These are phyloP conservation scores for Passerculus sandwichensis DNA, from an alignment of 2,797 vertebrate genomes.

Conservation along the genomic window DNA sequence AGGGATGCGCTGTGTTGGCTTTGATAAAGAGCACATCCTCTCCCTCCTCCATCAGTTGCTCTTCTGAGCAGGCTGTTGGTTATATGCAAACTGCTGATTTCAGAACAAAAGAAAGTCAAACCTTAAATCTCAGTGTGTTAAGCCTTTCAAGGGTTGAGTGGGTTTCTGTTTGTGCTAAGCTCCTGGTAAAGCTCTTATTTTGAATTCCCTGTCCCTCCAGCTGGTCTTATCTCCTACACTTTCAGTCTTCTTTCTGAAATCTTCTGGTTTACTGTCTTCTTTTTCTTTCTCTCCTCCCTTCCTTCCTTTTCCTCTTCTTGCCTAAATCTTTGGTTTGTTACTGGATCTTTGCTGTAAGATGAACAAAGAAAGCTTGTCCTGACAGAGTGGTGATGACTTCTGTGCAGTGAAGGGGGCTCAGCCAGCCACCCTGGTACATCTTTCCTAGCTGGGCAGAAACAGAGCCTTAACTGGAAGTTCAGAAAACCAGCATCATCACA, in stretches of 20 bases:
- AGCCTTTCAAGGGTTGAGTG: not conserved
- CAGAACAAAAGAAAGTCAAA: conserved; percentile 3
- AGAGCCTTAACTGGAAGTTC: conserved; percentile 66
- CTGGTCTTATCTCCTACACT: not conserved
- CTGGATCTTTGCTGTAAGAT: not conserved
- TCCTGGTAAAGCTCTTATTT: not conserved
- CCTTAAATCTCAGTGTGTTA: not conserved
- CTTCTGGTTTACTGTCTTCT: not conserved
- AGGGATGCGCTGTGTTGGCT: accelerated
- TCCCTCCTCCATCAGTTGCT: not conserved
- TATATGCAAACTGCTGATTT: not conserved
- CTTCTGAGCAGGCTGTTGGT: not conserved
- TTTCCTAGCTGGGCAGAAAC: conserved; percentile 45
- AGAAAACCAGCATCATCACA: not conserved
- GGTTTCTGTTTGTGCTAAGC: not conserved
- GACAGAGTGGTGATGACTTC: not conserved
- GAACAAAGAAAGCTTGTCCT: not conserved
- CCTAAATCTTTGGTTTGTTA: not conserved
- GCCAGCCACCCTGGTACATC: conserved; percentile 16
- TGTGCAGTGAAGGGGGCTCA: not conserved
- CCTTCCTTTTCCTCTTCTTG: not conserved
- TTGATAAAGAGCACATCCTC: not conserved
- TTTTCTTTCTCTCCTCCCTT: not conserved
- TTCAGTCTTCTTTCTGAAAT: not conserved
- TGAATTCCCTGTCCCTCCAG: not conserved